These are phyloP conservation scores for Gastrophysa polygoni DNA, from an alignment of 2,888 invertebrate species.

Conservation along the genomic window DNA sequence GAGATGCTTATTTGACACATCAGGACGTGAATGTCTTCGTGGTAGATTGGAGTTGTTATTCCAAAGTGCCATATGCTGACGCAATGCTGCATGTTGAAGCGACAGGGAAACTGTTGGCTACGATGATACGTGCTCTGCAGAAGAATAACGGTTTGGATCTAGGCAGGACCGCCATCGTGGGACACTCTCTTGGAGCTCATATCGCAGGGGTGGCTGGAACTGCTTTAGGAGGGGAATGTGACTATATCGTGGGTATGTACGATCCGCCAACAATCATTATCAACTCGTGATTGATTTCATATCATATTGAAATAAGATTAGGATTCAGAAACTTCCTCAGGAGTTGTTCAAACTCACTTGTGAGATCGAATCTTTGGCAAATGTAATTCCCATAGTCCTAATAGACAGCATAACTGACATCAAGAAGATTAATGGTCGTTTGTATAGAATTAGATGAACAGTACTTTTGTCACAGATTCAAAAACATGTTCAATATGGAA, in stretches of 20 bases:
- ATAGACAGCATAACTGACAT: no score
- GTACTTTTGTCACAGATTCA: no score
- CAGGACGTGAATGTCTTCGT: constrained; percentile 50
- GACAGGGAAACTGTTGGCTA: constrained; percentile 41
- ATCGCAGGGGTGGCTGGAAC: constrained; percentile 44
- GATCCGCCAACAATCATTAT: no score
- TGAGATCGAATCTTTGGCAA: no score
- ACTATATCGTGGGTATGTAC: constrained; percentile 16
- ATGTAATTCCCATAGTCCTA: no score
- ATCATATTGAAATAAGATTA: no score
- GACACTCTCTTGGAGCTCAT: constrained; percentile 51
- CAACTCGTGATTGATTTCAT: no score
- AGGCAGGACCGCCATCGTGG: constrained; percentile 41
- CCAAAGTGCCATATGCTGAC: constrained; percentile 25
- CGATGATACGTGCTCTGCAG: constrained; percentile 28
- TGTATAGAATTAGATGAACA: no score
- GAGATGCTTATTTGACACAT: constrained; percentile 37
- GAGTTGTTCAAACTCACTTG: no score
- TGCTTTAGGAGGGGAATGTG: constrained; percentile 17
- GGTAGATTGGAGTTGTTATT: constrained; percentile 47
- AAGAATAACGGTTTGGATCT: constrained; percentile 34
- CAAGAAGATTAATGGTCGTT: no score
- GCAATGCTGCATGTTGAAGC: constrained; percentile 36
- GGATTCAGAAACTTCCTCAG: no score
- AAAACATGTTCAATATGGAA: no score